Evolutionary conservation across 2,888 invertebrate genomes (phyloP).

Genomic region (Drosophila kanekoi): DNA sequence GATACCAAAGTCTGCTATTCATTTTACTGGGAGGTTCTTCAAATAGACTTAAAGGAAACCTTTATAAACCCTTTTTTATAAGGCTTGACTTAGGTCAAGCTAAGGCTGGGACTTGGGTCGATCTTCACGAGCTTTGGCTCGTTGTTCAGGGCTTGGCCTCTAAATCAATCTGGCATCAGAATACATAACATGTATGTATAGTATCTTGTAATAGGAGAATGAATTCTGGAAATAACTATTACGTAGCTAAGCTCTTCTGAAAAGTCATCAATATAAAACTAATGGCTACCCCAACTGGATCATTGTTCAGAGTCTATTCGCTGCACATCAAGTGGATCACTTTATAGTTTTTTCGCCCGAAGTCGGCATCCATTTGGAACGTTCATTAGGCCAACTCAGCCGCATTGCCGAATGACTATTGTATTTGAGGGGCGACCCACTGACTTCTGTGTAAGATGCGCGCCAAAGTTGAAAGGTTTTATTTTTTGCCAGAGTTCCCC

Average conservation of each 20-base stretch:
- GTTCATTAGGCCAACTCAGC: slow-evolving; percentile 37
- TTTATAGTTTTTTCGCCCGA: slow-evolving; percentile 9
- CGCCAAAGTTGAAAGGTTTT: slow-evolving; percentile 64
- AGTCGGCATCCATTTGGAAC: slow-evolving; percentile 9
- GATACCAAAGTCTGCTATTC: too few relatives aligned
- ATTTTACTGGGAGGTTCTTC: too few relatives aligned
- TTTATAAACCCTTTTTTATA: too few relatives aligned
- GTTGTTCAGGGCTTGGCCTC: too few relatives aligned
- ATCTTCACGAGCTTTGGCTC: too few relatives aligned
- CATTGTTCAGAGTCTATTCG: slow-evolving; percentile 6
- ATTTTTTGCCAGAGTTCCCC: slow-evolving; percentile 10
- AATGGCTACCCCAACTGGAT: slow-evolving; percentile 12
- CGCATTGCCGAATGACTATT: slow-evolving; percentile 37
- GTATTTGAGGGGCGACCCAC: slow-evolving; percentile 58
- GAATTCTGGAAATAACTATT: too few relatives aligned
- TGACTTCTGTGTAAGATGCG: slow-evolving; percentile 59
- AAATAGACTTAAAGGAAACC: too few relatives aligned
- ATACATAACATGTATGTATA: too few relatives aligned
- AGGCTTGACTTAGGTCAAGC: too few relatives aligned
- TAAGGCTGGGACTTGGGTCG: too few relatives aligned
- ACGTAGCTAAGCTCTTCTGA: neutral
- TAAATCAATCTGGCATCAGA: too few relatives aligned
- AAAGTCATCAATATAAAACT: neutral
- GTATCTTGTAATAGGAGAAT: too few relatives aligned
- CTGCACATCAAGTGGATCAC: slow-evolving; percentile 41